phyloP scores from a whole-genome alignment of 2,113 vertebrate genomes.

The Struthidea cinerea region DNA sequence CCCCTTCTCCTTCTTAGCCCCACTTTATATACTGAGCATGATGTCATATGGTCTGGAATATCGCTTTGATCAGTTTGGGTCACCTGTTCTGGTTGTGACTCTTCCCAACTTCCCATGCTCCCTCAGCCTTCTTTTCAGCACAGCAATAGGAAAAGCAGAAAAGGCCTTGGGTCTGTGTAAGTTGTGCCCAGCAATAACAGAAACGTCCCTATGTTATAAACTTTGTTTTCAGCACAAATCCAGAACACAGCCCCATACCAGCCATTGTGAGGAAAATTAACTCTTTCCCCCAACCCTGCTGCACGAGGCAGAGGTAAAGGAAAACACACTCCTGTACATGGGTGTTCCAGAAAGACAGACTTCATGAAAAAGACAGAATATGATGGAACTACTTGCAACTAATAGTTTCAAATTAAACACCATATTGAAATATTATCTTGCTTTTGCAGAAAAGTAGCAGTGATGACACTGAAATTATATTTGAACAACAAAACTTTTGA shows the following conservation, averaged over 20 bases:
- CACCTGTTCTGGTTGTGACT: background rate
- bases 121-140: background rate
- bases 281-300: background rate
- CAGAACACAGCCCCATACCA: background rate
- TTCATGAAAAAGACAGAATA: background rate
- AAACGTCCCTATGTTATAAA: background rate
- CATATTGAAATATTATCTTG: background rate
- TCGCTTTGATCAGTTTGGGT: background rate
- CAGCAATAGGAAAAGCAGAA: background rate
- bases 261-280: background rate
- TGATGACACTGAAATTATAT: background rate
- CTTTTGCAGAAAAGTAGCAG: background rate
- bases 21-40: fast-evolving
- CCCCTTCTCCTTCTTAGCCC: too few relatives aligned
- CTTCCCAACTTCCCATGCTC: background rate
- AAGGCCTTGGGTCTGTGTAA: background rate
- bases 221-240: background rate
- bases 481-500: background rate
- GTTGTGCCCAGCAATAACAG: background rate
- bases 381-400: background rate
- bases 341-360: background rate
- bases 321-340: background rate
- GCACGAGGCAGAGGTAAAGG: background rate
- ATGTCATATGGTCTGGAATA: background rate
- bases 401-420: background rate